Evolutionary conservation across 2,888 invertebrate genomes (phyloP).

Genomic region (Zaprionus bogoriensis): DNA sequence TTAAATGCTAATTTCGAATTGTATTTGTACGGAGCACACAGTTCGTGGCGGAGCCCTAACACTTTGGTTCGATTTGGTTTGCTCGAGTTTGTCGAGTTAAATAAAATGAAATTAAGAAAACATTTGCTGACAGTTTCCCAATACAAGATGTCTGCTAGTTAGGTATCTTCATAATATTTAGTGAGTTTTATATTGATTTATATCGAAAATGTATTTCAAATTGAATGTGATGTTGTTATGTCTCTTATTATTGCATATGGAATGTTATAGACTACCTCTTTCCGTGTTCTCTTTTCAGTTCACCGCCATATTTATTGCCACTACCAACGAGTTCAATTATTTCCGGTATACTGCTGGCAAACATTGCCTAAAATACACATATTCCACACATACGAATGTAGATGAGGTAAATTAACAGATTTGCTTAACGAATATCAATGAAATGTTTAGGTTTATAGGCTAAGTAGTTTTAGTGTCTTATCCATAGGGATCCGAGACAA

Average conservation of each 20-base stretch:
- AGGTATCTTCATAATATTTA: conserved; percentile 36
- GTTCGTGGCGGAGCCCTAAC: conserved; percentile 14
- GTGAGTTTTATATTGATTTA: conserved; percentile 38
- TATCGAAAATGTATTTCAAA: conserved; percentile 20
- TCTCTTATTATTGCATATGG: conserved; percentile 50
- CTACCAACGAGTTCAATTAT: conserved; percentile 99
- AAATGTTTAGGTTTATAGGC: conserved; percentile 8
- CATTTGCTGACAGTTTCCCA: not conserved
- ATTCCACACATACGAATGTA: conserved; percentile 66
- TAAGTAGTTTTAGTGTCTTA: conserved; percentile 27
- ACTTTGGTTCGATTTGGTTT: not conserved
- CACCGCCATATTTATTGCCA: conserved; percentile 99
- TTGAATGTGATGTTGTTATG: conserved; percentile 48
- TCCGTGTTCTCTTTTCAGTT: conserved; percentile 99
- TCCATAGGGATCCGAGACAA: conserved; percentile 32
- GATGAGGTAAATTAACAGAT: conserved; percentile 47
- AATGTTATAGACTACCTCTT: conserved; percentile 91
- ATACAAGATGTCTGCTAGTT: not conserved
- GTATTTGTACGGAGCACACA: conserved; percentile 15
- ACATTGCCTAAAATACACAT: conserved; percentile 94
- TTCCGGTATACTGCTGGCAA: conserved; percentile 99
- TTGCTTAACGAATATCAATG: conserved; percentile 31
- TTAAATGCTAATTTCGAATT: conserved; percentile 15
- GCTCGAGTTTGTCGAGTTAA: not conserved
- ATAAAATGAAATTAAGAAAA: not conserved